phyloP scores from a whole-genome alignment of 2,113 vertebrate species.

The Entosphenus tridentatus region DNA sequence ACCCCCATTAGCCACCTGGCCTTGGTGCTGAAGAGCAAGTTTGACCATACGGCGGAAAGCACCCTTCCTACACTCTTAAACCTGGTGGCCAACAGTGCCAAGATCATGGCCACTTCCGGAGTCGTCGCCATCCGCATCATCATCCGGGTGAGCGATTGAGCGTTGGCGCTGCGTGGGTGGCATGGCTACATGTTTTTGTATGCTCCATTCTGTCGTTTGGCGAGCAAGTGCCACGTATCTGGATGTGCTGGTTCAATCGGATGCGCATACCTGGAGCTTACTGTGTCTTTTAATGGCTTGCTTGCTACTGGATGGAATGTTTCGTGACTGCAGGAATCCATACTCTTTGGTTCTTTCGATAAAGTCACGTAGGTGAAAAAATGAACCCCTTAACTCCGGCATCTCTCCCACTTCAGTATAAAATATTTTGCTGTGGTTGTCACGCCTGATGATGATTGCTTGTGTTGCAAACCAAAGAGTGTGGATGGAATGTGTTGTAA shows the following conservation, averaged over 20 bases:
- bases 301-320: not conserved
- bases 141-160: conserved; percentile 45
- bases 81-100: conserved; percentile 93
- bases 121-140: conserved; percentile 73
- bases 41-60: conserved; percentile 87
- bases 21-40: conserved; percentile 64
- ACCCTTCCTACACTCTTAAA: conserved; percentile 91
- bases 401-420: too few species aligned
- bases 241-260: not conserved
- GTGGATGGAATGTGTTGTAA: not conserved
- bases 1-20: conserved; percentile 42
- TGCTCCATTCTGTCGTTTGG: not conserved
- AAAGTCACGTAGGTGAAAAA: too few species aligned
- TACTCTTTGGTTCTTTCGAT: too few species aligned
- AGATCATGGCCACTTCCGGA: conserved; percentile 92
- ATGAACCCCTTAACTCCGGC: too few species aligned
- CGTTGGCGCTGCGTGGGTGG: not conserved
- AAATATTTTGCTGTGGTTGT: too few species aligned
- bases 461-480: too few species aligned
- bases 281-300: not conserved
- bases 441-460: too few species aligned
- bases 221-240: not conserved
- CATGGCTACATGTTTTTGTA: not conserved
- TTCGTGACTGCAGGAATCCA: not conserved
- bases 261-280: not conserved